Conservation (phyloP, 2,113 vertebrate species). For the Oryctolagus cuniculus region mOryCun1.1 NC_091447.1:31218001-31218500, state of each 20-base stretch:
- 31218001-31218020: neutral
- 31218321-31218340: neutral
- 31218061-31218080: neutral
- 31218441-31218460: neutral
- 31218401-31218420: neutral
- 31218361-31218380: neutral
- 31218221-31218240: slow-evolving; percentile 29
- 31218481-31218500: neutral
- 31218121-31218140: neutral
- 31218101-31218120: neutral
- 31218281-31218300: neutral
- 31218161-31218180: neutral
- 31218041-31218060: neutral
- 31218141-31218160: neutral
- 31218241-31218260: neutral
- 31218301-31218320: neutral
- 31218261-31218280: neutral
- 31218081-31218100: neutral
- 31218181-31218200: neutral
- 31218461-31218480: neutral
- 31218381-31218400: neutral
- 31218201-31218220: neutral
- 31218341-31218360: neutral
- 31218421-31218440: neutral
- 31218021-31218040: neutral